A percentile compares a stretch with the other conserved stretches of the same genome.
Conservation (phyloP, 1,140 invertebrate species). For the Drosophila pseudoobscura region DNA sequence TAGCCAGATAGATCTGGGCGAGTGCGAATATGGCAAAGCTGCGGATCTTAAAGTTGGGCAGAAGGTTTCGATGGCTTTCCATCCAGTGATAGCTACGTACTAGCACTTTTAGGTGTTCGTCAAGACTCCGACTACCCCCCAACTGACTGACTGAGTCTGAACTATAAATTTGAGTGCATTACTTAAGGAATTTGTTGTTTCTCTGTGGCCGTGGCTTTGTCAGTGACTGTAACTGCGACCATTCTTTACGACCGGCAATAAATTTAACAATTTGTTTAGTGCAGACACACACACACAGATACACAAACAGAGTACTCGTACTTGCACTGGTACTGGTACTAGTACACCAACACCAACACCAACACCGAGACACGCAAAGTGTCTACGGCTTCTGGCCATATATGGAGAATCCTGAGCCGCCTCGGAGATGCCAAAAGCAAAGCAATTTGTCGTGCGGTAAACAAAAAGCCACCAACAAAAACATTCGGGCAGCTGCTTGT, state of each 20-base stretch:
- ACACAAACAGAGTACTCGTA: conserved; percentile 1
- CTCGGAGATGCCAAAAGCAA: conserved; percentile 72
- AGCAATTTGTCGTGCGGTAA: conserved; percentile 78
- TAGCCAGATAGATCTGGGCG: conserved; percentile 33
- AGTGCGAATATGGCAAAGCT: conserved; percentile 46
- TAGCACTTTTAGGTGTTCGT: not conserved
- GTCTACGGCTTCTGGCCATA: conserved; percentile 69
- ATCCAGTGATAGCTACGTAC: conserved; percentile 11
- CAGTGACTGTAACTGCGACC: conserved; percentile 60
- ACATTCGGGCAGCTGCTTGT: conserved; percentile 56
- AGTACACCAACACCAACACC: conserved; percentile 9
- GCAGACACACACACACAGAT: conserved; percentile 52
- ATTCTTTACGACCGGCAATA: conserved; percentile 79
- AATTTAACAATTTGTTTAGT: conserved; percentile 82
- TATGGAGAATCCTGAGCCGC: conserved; percentile 62
- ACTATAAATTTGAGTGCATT: conserved; percentile 42
- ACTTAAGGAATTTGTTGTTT: conserved; percentile 26
- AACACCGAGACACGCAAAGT: conserved; percentile 64
- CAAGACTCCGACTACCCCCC: not conserved
- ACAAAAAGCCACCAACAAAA: conserved; percentile 58
- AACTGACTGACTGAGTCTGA: conserved; percentile 3
- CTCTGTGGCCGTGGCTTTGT: conserved; percentile 33
- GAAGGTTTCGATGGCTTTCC: conserved; percentile 27
- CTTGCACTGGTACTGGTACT: no score
- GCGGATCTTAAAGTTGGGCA: conserved; percentile 7